Base-by-base conservation (phyloP, 2,797 vertebrate species). In the Numenius phaeopus region DNA sequence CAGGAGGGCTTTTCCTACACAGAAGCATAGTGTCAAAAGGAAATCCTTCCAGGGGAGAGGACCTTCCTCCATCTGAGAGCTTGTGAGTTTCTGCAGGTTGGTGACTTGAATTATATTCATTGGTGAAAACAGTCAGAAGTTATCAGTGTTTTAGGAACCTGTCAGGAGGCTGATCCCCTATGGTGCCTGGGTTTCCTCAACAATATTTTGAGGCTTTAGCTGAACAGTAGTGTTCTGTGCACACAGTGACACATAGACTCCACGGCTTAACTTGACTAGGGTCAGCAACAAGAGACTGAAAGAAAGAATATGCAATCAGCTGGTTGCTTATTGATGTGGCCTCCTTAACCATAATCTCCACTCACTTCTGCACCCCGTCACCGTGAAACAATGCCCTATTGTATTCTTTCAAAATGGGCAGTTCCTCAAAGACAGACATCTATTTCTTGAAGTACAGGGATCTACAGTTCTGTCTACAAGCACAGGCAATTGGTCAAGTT, bases 1-100 rank as follows among this genome's bases (percentile, higher is more conserved):
- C 39, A 29, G 26, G 44, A 73, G 8, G 19, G 8, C 5, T 81
- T 83, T 79, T 71, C 88, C 57, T 88, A 39, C 64, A 65, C 29
- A 69, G 81, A 95, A 96, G 49, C 19, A 94, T 39, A 86, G 64
- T 81, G 52, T 76, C 86, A 77, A 90, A 96, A 94, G 78, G 90
- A 97, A 96, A 96, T 72, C 61, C 61, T 94, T 57, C 81, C 73
- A 71, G 15, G 4, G 27, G 50, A 95, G 76, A 94, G 23, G 39
- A 93, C 52, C 78, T 97, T 96, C 86, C 81, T 79, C 90, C 49
- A 67, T 83, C 75, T 89, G 94, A 79, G 18, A 95, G 26, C 69
- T 55, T 85, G 66, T 62, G 59, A 82, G 18, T 83, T 97, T 95
- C 87, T 96, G 57, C 59, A 57, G 58, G 50, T 14, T 15, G 8